These are phyloP conservation scores for Pipistrellus nathusii DNA, from an alignment of 2,797 vertebrate species.

Conservation along the genomic window DNA sequence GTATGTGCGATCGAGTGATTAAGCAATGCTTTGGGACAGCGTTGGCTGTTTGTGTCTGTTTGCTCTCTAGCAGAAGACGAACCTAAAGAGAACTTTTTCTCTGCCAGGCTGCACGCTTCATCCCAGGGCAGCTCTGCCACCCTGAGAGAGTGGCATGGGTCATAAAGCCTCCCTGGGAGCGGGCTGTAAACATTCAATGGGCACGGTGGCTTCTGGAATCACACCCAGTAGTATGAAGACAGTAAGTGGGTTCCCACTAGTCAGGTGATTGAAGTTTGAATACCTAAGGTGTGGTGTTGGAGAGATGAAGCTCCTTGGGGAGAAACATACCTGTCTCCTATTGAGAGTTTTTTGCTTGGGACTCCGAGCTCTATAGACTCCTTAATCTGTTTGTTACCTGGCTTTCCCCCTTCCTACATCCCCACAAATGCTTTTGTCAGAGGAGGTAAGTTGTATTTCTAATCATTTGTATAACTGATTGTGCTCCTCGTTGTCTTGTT, in stretches of 20 bases:
- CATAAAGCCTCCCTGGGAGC: slow-evolving; percentile 61
- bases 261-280: background rate
- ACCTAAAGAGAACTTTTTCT: slow-evolving; percentile 64
- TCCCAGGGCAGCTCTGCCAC: slow-evolving; percentile 35
- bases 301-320: background rate
- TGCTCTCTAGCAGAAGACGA: background rate
- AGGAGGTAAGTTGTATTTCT: slow-evolving; percentile 83
- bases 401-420: slow-evolving; percentile 35
- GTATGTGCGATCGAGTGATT: background rate
- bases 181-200: slow-evolving; percentile 59
- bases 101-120: slow-evolving; percentile 33
- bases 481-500: slow-evolving; percentile 45
- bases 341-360: slow-evolving; percentile 53
- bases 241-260: slow-evolving; percentile 37
- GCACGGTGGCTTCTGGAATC: slow-evolving; percentile 67
- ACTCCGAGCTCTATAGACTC: slow-evolving; percentile 54
- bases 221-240: slow-evolving; percentile 52
- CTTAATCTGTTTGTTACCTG: slow-evolving; percentile 43
- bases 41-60: background rate
- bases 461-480: slow-evolving; percentile 52
- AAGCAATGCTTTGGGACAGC: background rate
- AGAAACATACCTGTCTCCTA: slow-evolving; percentile 58
- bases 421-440: slow-evolving; percentile 54
- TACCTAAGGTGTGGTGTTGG: slow-evolving; percentile 33
- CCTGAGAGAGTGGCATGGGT: background rate